These are phyloP conservation scores for Semaprochilodus insignis DNA, from an alignment of 2,797 vertebrate species.

Conservation along the genomic window DNA sequence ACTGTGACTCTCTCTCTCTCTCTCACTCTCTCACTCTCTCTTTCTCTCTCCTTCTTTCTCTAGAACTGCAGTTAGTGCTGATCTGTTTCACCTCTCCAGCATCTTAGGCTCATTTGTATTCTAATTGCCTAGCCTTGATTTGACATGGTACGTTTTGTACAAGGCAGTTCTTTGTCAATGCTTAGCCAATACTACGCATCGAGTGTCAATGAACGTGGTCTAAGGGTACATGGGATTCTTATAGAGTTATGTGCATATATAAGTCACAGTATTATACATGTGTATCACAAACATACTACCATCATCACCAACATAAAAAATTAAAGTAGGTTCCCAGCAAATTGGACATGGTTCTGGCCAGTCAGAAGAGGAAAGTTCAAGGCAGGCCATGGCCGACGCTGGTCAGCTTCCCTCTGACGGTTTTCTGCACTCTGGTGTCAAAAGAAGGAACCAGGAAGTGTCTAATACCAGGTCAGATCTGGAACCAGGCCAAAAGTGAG, in stretches of 20 bases:
- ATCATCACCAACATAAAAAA: no score
- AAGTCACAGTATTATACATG: no score
- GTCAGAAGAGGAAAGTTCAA: no score
- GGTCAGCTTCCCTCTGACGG: no score
- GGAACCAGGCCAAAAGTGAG: no score
- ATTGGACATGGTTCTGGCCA: no score
- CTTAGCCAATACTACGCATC: slow-evolving; percentile 27
- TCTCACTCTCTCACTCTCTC: slow-evolving; percentile 15
- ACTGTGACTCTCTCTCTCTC: slow-evolving; percentile 17
- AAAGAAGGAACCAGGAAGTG: no score
- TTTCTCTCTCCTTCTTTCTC: slow-evolving; percentile 3
- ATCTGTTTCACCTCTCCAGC: slow-evolving; percentile 49
- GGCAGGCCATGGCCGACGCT: no score
- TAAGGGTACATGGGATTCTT: slow-evolving; percentile 16
- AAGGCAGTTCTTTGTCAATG: slow-evolving; percentile 48
- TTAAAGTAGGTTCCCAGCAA: no score
- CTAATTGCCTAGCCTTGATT: slow-evolving; percentile 52
- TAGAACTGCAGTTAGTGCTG: slow-evolving; percentile 48
- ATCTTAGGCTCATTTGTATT: slow-evolving; percentile 56
- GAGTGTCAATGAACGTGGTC: slow-evolving; percentile 24
- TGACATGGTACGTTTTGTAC: slow-evolving; percentile 46
- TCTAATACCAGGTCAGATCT: no score
- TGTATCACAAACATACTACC: no score
- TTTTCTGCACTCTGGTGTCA: no score
- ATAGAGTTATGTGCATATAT: neutral